phyloP scores from a whole-genome alignment of 2,888 invertebrate species.

The Operophtera brumata region DNA sequence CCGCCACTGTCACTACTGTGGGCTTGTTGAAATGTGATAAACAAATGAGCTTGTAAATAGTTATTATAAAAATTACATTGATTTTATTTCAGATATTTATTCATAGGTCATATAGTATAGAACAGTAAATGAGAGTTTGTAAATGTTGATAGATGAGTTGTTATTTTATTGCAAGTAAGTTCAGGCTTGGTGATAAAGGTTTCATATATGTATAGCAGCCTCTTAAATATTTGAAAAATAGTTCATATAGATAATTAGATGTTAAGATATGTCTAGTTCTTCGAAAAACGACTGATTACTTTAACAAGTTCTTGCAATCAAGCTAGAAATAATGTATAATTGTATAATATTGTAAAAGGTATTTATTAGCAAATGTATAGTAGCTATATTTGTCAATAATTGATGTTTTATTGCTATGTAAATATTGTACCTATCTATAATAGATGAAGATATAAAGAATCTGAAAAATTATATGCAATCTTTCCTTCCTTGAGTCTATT shows the following conservation, averaged over 20 bases:
- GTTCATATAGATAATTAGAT: slow-evolving; percentile 32
- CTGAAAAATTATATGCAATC: slow-evolving; percentile 31
- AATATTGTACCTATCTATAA: slow-evolving; percentile 58
- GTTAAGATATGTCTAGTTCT: slow-evolving; percentile 22
- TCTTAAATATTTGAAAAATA: slow-evolving; percentile 27
- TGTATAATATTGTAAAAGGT: slow-evolving; percentile 57
- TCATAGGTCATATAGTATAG: slow-evolving; percentile 56
- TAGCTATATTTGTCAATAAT: slow-evolving; percentile 34
- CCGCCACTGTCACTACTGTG: slow-evolving; percentile 40
- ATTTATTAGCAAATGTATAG: slow-evolving; percentile 51
- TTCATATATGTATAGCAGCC: slow-evolving; percentile 36
- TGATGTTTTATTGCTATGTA: slow-evolving; percentile 52
- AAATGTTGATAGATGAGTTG: slow-evolving; percentile 57
- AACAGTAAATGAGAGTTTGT: slow-evolving; percentile 35
- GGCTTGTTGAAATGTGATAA: slow-evolving; percentile 75
- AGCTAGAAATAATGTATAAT: slow-evolving; percentile 40
- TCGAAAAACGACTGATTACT: slow-evolving; percentile 68
- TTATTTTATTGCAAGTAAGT: slow-evolving; percentile 70
- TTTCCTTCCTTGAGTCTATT: slow-evolving; percentile 10
- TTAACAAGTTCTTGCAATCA: slow-evolving; percentile 44
- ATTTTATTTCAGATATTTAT: slow-evolving; percentile 65
- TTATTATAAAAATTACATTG: slow-evolving; percentile 58
- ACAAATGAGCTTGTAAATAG: slow-evolving; percentile 78
- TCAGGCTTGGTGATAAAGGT: slow-evolving; percentile 60
- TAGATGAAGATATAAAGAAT: slow-evolving; percentile 48